Evolutionary conservation across 2,797 vertebrate species (phyloP).

Genomic region (Cryptoblepharus egeriae): DNA sequence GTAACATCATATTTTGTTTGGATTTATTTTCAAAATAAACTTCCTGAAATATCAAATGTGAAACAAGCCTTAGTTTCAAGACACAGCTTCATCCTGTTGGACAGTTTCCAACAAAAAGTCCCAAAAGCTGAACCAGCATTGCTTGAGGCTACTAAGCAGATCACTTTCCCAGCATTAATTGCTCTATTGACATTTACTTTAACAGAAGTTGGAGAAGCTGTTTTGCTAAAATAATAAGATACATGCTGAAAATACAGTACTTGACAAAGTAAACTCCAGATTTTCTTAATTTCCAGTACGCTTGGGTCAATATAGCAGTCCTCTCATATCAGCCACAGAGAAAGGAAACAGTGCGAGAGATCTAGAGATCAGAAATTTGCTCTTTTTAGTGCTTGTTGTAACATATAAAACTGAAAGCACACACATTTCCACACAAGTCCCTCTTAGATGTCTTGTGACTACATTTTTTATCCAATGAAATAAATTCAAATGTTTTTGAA

Average conservation of each 20-base stretch:
- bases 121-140: conserved; percentile 41
- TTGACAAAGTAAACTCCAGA: not conserved
- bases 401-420: too few species aligned
- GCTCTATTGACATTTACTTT: conserved; percentile 42
- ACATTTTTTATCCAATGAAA: not conserved
- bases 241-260: not conserved
- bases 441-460: not conserved
- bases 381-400: not conserved
- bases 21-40: conserved; percentile 38
- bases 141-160: conserved; percentile 49
- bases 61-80: conserved; percentile 46
- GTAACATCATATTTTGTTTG: conserved; percentile 21
- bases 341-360: too few species aligned
- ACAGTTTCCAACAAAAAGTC: conserved; percentile 45
- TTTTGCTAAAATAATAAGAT: not conserved
- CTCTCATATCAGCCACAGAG: not conserved
- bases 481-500: too few species aligned
- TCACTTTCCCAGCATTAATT: conserved; percentile 48
- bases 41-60: conserved; percentile 34
- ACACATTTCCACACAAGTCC: not conserved
- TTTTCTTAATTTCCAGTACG: not conserved
- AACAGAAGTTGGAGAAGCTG: not conserved
- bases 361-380: not conserved
- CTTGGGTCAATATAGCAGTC: not conserved
- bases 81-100: conserved; percentile 39